These are phyloP conservation scores for Eulemur coronatus DNA, from an alignment of 2,797 vertebrate species.

Conservation along the genomic window DNA sequence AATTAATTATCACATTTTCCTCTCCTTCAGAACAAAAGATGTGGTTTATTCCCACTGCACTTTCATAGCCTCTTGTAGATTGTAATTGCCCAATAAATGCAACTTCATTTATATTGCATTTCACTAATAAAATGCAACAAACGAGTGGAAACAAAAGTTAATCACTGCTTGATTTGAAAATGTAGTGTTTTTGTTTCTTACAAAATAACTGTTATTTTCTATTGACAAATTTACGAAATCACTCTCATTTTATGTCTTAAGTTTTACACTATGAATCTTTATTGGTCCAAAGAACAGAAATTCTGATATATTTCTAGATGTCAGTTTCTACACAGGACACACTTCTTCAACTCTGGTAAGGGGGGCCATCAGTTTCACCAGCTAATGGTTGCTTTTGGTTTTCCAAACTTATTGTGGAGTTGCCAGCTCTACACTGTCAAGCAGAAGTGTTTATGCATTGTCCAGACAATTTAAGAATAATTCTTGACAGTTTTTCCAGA, in stretches of 20 bases:
- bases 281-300: neutral
- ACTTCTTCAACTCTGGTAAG: neutral
- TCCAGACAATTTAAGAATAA: neutral
- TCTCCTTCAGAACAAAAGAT: neutral
- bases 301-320: neutral
- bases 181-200: neutral
- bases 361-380: neutral
- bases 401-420: rapidly evolving
- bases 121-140: neutral
- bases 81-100: neutral
- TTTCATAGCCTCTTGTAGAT: neutral
- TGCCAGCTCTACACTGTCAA: too few species aligned
- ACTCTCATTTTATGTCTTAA: neutral
- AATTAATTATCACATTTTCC: neutral
- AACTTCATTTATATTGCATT: neutral
- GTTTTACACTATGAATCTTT: neutral
- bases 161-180: neutral
- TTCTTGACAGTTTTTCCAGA: neutral
- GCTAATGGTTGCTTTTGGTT: too few species aligned
- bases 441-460: rapidly evolving
- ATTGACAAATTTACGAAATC: neutral
- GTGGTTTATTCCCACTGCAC: neutral
- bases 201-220: neutral
- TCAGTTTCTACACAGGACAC: neutral
- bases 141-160: neutral